Evolutionary conservation across 2,113 vertebrate species (phyloP), one percentile per base, ranked within the genome.

Genomic region (Zeus faber): DNA sequence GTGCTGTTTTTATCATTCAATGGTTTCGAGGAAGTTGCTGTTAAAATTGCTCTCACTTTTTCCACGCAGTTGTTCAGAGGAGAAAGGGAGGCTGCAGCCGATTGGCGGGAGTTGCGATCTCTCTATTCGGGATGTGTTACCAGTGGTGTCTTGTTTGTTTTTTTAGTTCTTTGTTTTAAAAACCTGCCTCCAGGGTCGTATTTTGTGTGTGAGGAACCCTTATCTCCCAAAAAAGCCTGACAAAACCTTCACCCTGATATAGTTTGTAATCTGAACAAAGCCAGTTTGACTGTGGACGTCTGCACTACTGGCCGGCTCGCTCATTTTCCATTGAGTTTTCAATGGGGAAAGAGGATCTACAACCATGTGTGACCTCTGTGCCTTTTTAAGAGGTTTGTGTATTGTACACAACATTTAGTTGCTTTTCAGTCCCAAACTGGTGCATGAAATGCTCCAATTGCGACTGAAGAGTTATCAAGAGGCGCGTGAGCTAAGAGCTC

Each of bases 311-410:
- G 49, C 35, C 39, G 25, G 25, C 24, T 5, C 14, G 54, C 58
- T 56, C 33, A 13, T 49, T 62, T 53, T 58, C 63, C 48, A 26
- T 53, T 57, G 47, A 46, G 48, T 54, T 75, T 51, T 52, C 47
- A 22, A 33, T 25, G 14, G 37, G 39, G 8, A 2, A 57, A 58
- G 33, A 66, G 41, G 52, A 62, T 69, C 41, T 26, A 31, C n/a
- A 56, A 46, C 47, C 22, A 24, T 37, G 44, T 23, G 35, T 56
- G 55, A 74, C 76, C 63, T 52, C 18, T 54, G 80, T 85, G 82
- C 79, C 80, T 87, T 82, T 62, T 47, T 56, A 47, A 49, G 53
- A 49, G 48, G 33, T 54, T 33, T 67, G 27, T 44, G 24, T 65
- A 33, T 43, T n/a, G n/a, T 10, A 33, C 50, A 13, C 14, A 21